Evolutionary conservation across 2,888 invertebrate species (phyloP).

Genomic region (Lepas anatifera): DNA sequence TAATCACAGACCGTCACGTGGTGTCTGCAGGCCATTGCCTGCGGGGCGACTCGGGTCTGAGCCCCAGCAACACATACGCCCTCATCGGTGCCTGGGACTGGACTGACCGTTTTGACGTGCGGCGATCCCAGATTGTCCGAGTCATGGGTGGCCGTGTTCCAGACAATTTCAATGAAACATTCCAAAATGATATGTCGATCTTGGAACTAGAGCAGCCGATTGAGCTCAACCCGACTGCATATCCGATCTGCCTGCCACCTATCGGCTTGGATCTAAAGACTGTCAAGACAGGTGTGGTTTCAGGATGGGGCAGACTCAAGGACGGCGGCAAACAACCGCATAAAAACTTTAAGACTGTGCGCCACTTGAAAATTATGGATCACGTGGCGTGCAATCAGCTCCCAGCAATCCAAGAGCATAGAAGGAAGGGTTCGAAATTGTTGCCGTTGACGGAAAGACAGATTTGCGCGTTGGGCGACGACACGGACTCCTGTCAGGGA

Average conservation of each 20-base stretch:
- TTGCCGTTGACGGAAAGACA: not conserved
- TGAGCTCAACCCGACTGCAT: not conserved
- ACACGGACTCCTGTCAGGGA: slow-evolving; percentile 3
- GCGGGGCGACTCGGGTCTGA: not conserved
- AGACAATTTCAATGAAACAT: not conserved
- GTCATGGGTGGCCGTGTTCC: not conserved
- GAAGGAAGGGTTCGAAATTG: no score
- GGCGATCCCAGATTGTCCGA: not conserved
- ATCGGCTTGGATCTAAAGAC: no score
- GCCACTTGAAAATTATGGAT: not conserved
- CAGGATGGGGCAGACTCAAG: not conserved
- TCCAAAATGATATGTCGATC: slow-evolving; percentile 10
- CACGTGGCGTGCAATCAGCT: not conserved
- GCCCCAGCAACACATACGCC: not conserved
- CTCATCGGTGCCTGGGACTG: not conserved
- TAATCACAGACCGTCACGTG: slow-evolving; percentile 14
- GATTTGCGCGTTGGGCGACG: not conserved
- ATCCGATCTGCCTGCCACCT: slow-evolving; percentile 13
- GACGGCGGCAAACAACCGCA: not conserved
- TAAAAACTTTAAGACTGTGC: not conserved
- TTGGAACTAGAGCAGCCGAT: slow-evolving; percentile 10
- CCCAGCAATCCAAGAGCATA: not conserved
- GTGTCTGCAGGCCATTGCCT: slow-evolving; percentile 14
- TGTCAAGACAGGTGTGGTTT: not conserved
- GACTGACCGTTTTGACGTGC: not conserved